Conservation (phyloP, 1,140 invertebrate genomes). For the Latrodectus geometricus region DNA sequence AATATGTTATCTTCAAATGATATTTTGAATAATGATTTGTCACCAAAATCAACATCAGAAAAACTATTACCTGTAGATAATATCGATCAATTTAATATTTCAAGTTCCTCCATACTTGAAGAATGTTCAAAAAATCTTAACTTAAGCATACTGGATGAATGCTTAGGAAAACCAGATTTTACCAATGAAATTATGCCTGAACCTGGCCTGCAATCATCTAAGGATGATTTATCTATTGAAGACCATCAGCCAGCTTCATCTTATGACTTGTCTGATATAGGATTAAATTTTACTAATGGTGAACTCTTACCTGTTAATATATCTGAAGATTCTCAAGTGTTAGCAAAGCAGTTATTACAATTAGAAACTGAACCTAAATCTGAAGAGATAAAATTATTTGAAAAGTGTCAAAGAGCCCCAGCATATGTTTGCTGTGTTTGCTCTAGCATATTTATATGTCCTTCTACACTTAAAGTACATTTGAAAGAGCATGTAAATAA, state of each 20-base stretch:
- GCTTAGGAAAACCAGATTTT: conserved; percentile 23
- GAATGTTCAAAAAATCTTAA: conserved; percentile 32
- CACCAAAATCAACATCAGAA: background rate
- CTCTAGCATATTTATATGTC: conserved; percentile 65
- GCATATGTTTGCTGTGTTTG: conserved; percentile 66
- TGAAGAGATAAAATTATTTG: conserved; percentile 35
- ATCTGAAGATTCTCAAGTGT: background rate
- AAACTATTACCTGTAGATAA: background rate
- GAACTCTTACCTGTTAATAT: background rate
- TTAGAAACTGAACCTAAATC: conserved; percentile 15
- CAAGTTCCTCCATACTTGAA: background rate
- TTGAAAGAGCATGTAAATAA: conserved; percentile 63
- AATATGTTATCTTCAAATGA: background rate
- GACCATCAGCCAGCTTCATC: background rate
- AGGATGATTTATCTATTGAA: background rate
- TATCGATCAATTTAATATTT: background rate
- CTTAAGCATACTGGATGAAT: conserved; percentile 23
- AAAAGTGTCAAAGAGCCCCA: conserved; percentile 61
- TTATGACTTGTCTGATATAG: background rate
- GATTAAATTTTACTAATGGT: background rate
- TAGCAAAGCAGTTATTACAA: background rate
- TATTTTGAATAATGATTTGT: background rate
- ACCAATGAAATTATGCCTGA: conserved; percentile 1
- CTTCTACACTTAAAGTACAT: conserved; percentile 67
- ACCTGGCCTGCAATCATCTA: background rate